phyloP scores from a whole-genome alignment of 2,113 vertebrate species.

The Trochalopteron elliotii region DNA sequence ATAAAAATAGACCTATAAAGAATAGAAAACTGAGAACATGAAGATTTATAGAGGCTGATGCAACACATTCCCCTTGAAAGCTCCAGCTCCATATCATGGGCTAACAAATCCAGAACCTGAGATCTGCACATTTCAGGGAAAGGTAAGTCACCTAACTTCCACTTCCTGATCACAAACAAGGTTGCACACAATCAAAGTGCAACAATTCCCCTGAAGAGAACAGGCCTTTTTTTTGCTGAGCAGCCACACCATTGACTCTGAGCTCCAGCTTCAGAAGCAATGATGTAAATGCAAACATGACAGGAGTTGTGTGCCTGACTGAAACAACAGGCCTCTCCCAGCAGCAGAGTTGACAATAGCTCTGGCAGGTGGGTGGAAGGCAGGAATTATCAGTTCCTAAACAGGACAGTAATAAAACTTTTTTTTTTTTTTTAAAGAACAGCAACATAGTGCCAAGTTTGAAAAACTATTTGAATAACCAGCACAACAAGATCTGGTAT shows the following conservation, averaged over 20 bases:
- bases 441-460: not conserved
- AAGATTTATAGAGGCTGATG: not conserved
- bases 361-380: not conserved
- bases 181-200: not conserved
- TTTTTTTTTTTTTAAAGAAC: too few relatives aligned
- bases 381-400: not conserved
- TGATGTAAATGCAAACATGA: not conserved
- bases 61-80: not conserved
- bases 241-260: not conserved
- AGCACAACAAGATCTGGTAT: not conserved
- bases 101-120: not conserved
- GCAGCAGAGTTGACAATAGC: not conserved
- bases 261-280: not conserved
- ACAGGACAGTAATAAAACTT: not conserved
- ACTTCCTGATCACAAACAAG: not conserved
- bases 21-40: not conserved
- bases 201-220: not conserved
- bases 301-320: not conserved
- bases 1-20: not conserved
- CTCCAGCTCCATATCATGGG: accelerated
- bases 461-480: constrained; percentile 39
- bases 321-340: not conserved
- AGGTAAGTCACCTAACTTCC: not conserved
- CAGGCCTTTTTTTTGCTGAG: not conserved
- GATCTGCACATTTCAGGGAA: not conserved